Percentiles rank a stretch among this genome's conserved stretches.
phyloP scores from a whole-genome alignment of 1,140 invertebrate species.

The Drosophila nebulosa region DNA sequence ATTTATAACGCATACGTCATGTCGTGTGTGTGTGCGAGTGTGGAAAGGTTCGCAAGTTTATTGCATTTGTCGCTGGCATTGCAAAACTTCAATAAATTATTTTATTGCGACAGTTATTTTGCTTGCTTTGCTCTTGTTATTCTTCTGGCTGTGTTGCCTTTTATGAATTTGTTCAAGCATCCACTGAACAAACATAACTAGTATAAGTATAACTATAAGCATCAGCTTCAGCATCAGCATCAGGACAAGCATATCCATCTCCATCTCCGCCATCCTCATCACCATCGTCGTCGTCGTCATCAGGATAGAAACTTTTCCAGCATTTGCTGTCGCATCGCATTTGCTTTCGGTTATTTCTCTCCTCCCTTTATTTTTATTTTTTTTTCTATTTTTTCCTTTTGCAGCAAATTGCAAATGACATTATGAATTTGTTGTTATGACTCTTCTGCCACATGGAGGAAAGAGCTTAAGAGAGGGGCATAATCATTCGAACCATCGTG shows the following conservation, averaged over 20 bases:
- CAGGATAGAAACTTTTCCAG: constrained; percentile 2
- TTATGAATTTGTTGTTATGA: constrained; percentile 56
- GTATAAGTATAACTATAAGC: constrained; percentile 17
- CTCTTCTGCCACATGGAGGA: constrained; percentile 3
- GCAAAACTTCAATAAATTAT: constrained; percentile 80
- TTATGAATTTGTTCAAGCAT: constrained; percentile 61
- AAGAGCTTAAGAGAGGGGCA: neutral
- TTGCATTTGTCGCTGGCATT: constrained; percentile 76
- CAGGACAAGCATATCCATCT: constrained; percentile 17
- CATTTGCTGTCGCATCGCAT: constrained; percentile 57
- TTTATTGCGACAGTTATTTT: constrained; percentile 80
- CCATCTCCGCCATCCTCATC: constrained; percentile 12
- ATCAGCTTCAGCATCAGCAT: constrained; percentile 12
- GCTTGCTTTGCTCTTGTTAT: constrained; percentile 33
- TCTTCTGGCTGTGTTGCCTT: neutral
- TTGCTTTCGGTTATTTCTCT: constrained; percentile 28
- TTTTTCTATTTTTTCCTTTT: constrained; percentile 15
- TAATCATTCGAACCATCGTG: constrained; percentile 7
- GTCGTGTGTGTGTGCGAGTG: constrained; percentile 46
- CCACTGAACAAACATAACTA: constrained; percentile 15
- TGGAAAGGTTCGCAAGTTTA: constrained; percentile 51
- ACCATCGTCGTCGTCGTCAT: neutral
- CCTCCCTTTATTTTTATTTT: neutral
- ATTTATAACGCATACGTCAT: constrained; percentile 77
- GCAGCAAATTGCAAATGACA: constrained; percentile 75